Base-by-base conservation (phyloP, 2,113 vertebrate species). In the Pelecanus crispus region DNA sequence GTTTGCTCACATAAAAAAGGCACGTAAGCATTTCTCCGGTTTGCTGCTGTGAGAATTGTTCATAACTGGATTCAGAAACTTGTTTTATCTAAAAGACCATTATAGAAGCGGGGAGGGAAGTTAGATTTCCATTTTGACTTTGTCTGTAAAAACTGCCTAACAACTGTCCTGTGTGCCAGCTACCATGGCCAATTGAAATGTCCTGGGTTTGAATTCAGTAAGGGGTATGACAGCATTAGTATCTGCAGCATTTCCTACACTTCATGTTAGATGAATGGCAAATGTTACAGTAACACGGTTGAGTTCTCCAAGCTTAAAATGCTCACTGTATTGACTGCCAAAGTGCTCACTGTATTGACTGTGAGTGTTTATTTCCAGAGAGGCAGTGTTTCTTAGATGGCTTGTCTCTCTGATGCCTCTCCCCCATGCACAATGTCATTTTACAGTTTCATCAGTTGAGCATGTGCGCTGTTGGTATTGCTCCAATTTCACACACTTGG, bases 391-490 rank as follows among this genome's bases (percentile, higher is more conserved):
- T 59, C 16, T 44, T 19, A 31, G 36, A 4, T 1, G 2, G 11
- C n/a, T 77, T 2, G 0, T 62, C 7, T 58, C 63, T 63, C 44
- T 15, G 45, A 4, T 78, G 21, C n/a, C 15, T 53, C 34, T 58
- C 6, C 6, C 7, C 25, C 7, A 11, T 1, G 22, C 6, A 0
- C 17, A 4, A 4, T 26, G 17, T 25, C 10, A 24, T 42, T 28
- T n/a, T 11, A 7, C 17, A 13, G 29, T n/a, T 40, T 59, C 11
- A 13, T 26, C 13, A 17, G 25, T 32, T 0, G 1, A 72, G 34
- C 17, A 18, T 2, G 4, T 0, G 0, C 0, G 3, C 16, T 34
- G 26, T 49, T 1, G 3, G 17, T 38, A 9, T 40, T 44, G 59
- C 49, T 68, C 49, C 10, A 15, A 40, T 49, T 63, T 38, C 40